Conservation (phyloP, 2,797 vertebrate species). For the Tiaroga cobitis region DNA sequence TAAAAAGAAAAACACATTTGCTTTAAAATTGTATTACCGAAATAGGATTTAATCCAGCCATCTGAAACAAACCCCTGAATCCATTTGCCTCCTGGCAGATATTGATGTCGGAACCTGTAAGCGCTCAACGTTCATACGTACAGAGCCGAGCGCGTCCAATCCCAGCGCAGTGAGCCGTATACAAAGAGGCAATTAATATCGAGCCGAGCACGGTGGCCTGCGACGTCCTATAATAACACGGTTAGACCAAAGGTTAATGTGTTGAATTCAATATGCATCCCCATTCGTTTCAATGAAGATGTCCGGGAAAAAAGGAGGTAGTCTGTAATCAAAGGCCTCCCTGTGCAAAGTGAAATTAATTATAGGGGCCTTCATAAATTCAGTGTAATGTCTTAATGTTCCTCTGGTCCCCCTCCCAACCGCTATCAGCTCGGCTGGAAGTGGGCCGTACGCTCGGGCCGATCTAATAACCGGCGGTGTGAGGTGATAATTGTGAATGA, state of each 20-base stretch:
- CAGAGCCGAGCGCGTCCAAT: slow-evolving; percentile 40
- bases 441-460: slow-evolving; percentile 70
- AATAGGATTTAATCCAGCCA: slow-evolving; percentile 31
- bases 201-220: slow-evolving; percentile 76
- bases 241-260: slow-evolving; percentile 92
- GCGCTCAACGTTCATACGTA: slow-evolving; percentile 29
- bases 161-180: slow-evolving; percentile 65
- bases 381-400: slow-evolving; percentile 87
- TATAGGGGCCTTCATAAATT: slow-evolving; percentile 89
- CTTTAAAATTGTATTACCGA: slow-evolving; percentile 37
- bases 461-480: slow-evolving; percentile 77
- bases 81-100: slow-evolving; percentile 30
- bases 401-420: slow-evolving; percentile 64
- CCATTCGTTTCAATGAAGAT: slow-evolving; percentile 82
- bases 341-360: slow-evolving; percentile 88
- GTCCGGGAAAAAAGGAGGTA: slow-evolving; percentile 59
- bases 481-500: slow-evolving; percentile 81
- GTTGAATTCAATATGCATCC: slow-evolving; percentile 85
- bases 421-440: slow-evolving; percentile 40
- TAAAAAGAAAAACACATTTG: slow-evolving; percentile 41
- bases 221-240: slow-evolving; percentile 84
- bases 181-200: slow-evolving; percentile 86
- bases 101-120: slow-evolving; percentile 39
- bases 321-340: slow-evolving; percentile 67
- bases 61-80: slow-evolving; percentile 38